Conservation (phyloP, 2,797 vertebrate species). For the Tolypeutes matacus region DNA sequence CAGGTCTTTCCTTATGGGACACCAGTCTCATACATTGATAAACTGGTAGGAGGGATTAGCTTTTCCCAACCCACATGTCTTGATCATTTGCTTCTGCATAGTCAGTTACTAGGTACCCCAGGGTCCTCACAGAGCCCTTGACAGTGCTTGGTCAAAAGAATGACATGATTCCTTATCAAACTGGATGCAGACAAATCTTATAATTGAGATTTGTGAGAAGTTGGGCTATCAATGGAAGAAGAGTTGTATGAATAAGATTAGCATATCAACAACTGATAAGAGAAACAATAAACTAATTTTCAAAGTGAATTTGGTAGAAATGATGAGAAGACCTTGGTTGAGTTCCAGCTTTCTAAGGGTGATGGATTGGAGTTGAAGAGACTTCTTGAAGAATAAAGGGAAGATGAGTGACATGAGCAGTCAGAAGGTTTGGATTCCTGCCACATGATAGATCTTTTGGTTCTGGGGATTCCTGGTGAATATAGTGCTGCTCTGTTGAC, state of each 20-base stretch:
- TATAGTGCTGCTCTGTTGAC: conserved; percentile 75
- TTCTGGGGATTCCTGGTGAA: conserved; percentile 5
- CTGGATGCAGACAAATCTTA: conserved; percentile 92
- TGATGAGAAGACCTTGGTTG: conserved; percentile 95
- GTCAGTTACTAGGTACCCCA: conserved; percentile 94
- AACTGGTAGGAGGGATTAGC: conserved; percentile 93
- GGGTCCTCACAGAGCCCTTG: conserved; percentile 96
- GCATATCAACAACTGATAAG: conserved; percentile 94
- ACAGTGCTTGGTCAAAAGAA: conserved; percentile 95
- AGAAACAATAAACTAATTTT: conserved; percentile 98
- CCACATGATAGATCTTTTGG: no score
- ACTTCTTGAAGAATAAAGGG: no score
- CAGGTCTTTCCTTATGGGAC: conserved; percentile 90
- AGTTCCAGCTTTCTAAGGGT: conserved; percentile 97
- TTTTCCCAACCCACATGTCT: conserved; percentile 96
- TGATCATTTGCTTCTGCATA: conserved; percentile 97
- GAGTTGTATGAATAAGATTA: conserved; percentile 95
- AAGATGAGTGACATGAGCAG: no score
- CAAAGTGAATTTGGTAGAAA: conserved; percentile 95
- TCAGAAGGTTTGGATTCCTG: no score
- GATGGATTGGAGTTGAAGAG: no score
- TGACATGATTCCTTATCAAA: conserved; percentile 97
- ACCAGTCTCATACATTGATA: conserved; percentile 88
- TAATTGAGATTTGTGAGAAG: conserved; percentile 90
- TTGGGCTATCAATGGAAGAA: conserved; percentile 95